Conservation (phyloP, 2,113 vertebrate species). For the Gopherus evgoodei region DNA sequence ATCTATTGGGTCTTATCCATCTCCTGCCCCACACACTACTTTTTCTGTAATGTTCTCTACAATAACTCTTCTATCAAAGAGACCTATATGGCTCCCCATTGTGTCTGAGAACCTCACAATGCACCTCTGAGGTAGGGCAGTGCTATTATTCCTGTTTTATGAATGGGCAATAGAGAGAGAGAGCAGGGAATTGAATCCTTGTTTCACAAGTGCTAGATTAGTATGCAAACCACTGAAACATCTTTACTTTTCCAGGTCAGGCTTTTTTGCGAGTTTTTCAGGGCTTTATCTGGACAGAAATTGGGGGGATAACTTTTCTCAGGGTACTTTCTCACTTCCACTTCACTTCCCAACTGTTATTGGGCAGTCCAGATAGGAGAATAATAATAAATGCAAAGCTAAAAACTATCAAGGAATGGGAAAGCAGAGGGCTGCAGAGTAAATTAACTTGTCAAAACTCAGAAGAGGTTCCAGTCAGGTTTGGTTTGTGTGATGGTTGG, state of each 20-base stretch:
- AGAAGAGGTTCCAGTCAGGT: background rate
- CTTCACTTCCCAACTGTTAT: background rate
- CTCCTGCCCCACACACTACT: background rate
- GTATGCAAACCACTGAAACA: background rate
- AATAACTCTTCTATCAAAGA: background rate
- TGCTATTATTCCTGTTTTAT: constrained; percentile 16
- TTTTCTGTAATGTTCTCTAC: background rate
- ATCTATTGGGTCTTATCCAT: background rate
- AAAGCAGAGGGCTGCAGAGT: background rate
- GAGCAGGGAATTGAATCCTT: background rate
- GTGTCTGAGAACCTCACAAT: constrained; percentile 19
- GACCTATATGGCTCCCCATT: background rate
- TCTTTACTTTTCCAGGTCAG: background rate
- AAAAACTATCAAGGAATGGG: background rate
- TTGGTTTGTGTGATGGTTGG: background rate
- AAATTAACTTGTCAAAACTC: background rate
- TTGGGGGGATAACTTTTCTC: background rate
- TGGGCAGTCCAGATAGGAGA: background rate
- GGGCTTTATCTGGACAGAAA: background rate
- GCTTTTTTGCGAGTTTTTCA: background rate
- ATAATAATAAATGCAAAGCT: background rate
- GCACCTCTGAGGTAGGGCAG: background rate
- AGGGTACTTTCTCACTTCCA: background rate
- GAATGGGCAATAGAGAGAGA: background rate
- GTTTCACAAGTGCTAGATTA: background rate